phyloP scores from a whole-genome alignment of 2,797 vertebrate genomes.

The Melanogrammus aeglefinus region DNA sequence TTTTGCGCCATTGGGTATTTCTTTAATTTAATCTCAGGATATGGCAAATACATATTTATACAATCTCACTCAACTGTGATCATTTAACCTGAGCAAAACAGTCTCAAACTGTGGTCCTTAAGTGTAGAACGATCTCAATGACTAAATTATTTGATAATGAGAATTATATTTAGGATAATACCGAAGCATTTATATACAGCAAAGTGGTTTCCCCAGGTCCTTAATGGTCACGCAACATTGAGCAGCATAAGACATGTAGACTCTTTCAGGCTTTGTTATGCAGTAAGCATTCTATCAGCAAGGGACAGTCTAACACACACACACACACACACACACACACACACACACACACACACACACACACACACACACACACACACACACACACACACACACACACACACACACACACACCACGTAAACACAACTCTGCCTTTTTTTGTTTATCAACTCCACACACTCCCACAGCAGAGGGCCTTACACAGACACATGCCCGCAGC shows the following conservation, averaged over 20 bases:
- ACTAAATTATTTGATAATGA: background rate
- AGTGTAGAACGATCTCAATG: background rate
- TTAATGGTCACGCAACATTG: slow-evolving; percentile 5
- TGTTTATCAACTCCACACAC: slow-evolving; percentile 65
- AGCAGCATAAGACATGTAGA: slow-evolving; percentile 35
- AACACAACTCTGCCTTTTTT: slow-evolving; percentile 60
- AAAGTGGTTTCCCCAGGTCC: background rate
- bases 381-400: slow-evolving; percentile 30
- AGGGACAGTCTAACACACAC: slow-evolving; percentile 62
- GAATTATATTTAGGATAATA: background rate
- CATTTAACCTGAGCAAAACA: background rate
- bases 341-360: slow-evolving; percentile 25
- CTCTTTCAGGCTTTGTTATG: slow-evolving; percentile 52
- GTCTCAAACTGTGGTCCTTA: background rate
- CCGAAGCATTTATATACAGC: background rate
- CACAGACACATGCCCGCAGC: slow-evolving; percentile 18
- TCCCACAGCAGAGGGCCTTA: slow-evolving; percentile 46
- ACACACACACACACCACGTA: slow-evolving; percentile 61
- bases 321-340: slow-evolving; percentile 21
- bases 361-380: slow-evolving; percentile 35
- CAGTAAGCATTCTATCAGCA: slow-evolving; percentile 62
- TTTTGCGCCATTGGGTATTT: background rate
- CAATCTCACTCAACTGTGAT: background rate
- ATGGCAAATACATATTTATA: background rate
- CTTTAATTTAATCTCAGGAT: background rate